A percentile compares a stretch with the other conserved stretches of the same genome.
Evolutionary conservation across 1,140 invertebrate genomes (phyloP).

Genomic region (Triops cancriformis): DNA sequence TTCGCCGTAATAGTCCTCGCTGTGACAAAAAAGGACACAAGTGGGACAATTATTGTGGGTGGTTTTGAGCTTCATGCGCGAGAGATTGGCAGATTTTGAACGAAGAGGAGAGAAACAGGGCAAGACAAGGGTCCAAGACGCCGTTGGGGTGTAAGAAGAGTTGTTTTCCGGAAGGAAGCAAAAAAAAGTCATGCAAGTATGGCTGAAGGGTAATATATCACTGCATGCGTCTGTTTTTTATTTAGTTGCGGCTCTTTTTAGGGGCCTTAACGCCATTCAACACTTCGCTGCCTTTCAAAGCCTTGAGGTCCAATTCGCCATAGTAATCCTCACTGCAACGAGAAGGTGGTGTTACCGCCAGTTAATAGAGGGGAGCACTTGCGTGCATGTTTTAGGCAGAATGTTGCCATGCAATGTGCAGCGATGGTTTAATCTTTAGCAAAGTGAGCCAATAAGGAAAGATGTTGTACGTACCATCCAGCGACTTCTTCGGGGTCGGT

Average conservation of each 20-base stretch:
- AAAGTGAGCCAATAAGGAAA: conserved; percentile 28
- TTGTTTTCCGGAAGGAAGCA: background rate
- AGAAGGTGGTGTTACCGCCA: background rate
- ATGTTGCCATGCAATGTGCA: background rate
- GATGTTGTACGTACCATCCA: conserved; percentile 68
- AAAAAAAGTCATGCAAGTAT: background rate
- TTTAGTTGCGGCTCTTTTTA: background rate
- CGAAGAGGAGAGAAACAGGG: background rate
- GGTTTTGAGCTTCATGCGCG: background rate
- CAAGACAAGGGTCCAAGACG: background rate
- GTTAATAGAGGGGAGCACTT: conserved; percentile 9
- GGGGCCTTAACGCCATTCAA: conserved; percentile 50
- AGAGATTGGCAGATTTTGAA: background rate
- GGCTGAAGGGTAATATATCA: background rate
- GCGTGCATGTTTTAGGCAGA: background rate
- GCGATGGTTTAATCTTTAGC: conserved; percentile 27
- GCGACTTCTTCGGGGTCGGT: conserved; percentile 87
- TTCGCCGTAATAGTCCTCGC: conserved; percentile 93
- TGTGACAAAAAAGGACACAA: conserved; percentile 28
- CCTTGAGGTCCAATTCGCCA: conserved; percentile 84
- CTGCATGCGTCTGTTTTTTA: background rate
- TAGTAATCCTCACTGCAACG: conserved; percentile 78
- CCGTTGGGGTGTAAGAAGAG: background rate
- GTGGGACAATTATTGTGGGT: background rate
- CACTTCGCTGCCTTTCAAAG: conserved; percentile 83